A percentile compares a stretch with the other conserved stretches of the same genome.
Conservation (phyloP, 2,797 vertebrate genomes). For the Peromyscus attwateri region DNA sequence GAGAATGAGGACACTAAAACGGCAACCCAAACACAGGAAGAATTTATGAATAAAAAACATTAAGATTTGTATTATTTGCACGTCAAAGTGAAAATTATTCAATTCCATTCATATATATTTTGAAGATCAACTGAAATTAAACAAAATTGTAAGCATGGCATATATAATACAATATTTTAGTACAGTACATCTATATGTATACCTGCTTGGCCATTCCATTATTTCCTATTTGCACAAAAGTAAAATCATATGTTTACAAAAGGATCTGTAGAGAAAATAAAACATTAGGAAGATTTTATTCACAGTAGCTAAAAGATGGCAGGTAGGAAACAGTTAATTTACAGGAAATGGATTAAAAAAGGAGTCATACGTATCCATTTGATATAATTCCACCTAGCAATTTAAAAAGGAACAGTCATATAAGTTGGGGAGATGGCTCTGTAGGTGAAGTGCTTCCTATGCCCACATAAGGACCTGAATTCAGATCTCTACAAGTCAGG, state of each 20-base stretch:
- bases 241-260: not conserved
- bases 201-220: not conserved
- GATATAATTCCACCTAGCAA: not conserved
- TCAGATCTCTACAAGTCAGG: not conserved
- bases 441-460: not conserved
- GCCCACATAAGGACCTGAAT: not conserved
- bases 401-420: not conserved
- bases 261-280: not conserved
- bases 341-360: not conserved
- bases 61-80: not conserved
- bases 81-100: not conserved
- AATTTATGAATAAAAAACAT: not conserved
- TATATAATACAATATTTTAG: not conserved
- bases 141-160: not conserved
- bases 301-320: not conserved
- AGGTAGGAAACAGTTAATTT: not conserved
- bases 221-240: not conserved
- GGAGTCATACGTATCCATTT: not conserved
- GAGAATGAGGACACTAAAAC: not conserved
- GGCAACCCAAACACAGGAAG: not conserved
- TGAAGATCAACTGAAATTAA: not conserved
- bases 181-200: not conserved
- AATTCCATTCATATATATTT: conserved; percentile 1
- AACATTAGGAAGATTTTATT: conserved; percentile 18
- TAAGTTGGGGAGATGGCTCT: not conserved